Evolutionary conservation across 2,113 vertebrate species (phyloP), one percentile per base, ranked within the genome.

Genomic region (Vicugna pacos): DNA sequence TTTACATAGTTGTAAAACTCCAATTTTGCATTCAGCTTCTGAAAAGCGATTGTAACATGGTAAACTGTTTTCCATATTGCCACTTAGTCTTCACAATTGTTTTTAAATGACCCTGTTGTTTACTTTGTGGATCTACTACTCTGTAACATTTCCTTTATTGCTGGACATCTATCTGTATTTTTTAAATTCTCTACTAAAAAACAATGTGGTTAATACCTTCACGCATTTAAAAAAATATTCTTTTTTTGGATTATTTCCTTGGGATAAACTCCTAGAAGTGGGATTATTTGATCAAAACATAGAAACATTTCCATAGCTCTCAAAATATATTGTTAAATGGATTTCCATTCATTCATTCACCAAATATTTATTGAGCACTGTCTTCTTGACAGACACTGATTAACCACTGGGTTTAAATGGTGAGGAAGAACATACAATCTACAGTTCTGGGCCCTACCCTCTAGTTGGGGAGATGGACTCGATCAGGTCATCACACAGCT

Each of bases 1-100:
- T 93, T 80, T 88, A 86, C 90, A n/a, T 64, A 90, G 94, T 93
- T 96, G 93, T 95, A 96, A 97, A 97, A 96, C 89, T 93, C 87
- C 77, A 90, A 92, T 96, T 96, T 96, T 95, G 84, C 54, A 96
- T 88, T 95, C 80, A 38, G 91, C 83, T 95, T 93, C 88, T 79
- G 84, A 87, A 96, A 96, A 96, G 92, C 95, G 96, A 96, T 93
- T 92, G 79, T 92, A 86, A 95, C 94, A 54, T 69, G 85, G 48
- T 70, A 95, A 94, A 76, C 64, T 82, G 62, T 90, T 96, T 95
- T 70, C 84, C 84, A 93, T 75, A 50, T 86, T 87, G 70, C 88
- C 79, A 54, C 79, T 95, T 96, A 69, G 75, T 58, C 70, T 46
- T 92, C 80, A 81, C 88, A 77, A 85, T 94, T 95, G 77, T 76